These are phyloP conservation scores for Agapornis canus DNA, from an alignment of 2,797 vertebrate genomes.

Conservation along the genomic window DNA sequence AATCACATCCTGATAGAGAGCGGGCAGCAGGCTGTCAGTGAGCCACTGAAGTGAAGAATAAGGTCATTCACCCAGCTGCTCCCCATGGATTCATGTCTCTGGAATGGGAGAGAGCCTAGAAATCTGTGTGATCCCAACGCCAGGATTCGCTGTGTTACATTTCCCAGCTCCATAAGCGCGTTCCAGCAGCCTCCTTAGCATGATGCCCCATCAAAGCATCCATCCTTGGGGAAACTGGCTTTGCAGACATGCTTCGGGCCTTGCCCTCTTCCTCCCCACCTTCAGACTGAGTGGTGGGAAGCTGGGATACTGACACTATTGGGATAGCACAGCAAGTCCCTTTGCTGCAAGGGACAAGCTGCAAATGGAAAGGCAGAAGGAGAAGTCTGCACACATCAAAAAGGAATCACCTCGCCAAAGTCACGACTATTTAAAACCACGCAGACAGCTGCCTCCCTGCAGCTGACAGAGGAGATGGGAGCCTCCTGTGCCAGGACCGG, in stretches of 20 bases:
- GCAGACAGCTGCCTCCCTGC: not conserved
- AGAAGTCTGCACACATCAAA: slow-evolving; percentile 29
- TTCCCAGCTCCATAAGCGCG: not conserved
- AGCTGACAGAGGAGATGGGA: not conserved
- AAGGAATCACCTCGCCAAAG: slow-evolving; percentile 7
- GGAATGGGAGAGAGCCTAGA: not conserved
- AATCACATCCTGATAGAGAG: rapidly evolving
- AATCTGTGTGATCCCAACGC: rapidly evolving
- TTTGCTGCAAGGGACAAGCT: not conserved
- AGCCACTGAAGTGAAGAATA: not conserved
- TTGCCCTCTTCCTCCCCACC: not conserved
- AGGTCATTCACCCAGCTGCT: not conserved
- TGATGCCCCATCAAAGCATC: slow-evolving; percentile 8
- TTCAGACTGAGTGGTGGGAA: not conserved
- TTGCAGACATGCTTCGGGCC: rapidly evolving
- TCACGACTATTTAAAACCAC: not conserved
- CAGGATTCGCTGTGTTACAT: not conserved
- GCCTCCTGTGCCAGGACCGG: not conserved
- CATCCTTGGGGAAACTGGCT: not conserved
- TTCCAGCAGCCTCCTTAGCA: slow-evolving; percentile 18
- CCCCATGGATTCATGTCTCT: not conserved
- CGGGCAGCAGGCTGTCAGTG: not conserved
- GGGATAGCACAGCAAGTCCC: not conserved
- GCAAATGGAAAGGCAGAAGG: not conserved
- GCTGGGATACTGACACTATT: not conserved